Percentiles rank a stretch among this genome's conserved stretches.
Evolutionary conservation across 2,888 invertebrate genomes (phyloP).

Genomic region (Trachelus tabidus): DNA sequence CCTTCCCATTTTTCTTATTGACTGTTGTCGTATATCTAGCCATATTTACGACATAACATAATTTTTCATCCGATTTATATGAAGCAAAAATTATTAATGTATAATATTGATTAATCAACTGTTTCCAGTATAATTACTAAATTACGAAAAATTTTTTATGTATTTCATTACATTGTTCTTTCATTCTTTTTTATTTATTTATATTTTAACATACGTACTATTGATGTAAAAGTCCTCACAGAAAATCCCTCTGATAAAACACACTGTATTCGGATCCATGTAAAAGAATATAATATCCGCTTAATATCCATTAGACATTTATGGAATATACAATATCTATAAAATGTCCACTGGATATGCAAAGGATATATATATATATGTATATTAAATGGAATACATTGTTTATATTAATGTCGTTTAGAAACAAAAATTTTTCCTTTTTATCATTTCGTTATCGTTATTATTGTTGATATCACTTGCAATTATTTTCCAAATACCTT

Average conservation of each 20-base stretch:
- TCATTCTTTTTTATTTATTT: background rate
- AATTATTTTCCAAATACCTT: background rate
- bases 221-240: background rate
- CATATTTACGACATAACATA: background rate
- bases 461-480: background rate
- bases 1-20: too few relatives aligned
- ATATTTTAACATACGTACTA: background rate
- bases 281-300: background rate
- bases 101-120: background rate
- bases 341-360: background rate
- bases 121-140: background rate
- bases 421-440: too few relatives aligned
- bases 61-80: background rate
- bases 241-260: background rate
- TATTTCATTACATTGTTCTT: background rate
- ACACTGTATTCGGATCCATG: background rate
- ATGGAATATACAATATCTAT: background rate
- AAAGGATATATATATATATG: background rate
- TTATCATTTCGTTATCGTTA: background rate
- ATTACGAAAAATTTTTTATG: background rate
- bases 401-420: too few relatives aligned
- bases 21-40: too few relatives aligned
- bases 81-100: background rate
- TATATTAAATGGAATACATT: background rate
- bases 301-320: background rate